Evolutionary conservation across 1,140 invertebrate species (phyloP).

Genomic region (Aphis gossypii): DNA sequence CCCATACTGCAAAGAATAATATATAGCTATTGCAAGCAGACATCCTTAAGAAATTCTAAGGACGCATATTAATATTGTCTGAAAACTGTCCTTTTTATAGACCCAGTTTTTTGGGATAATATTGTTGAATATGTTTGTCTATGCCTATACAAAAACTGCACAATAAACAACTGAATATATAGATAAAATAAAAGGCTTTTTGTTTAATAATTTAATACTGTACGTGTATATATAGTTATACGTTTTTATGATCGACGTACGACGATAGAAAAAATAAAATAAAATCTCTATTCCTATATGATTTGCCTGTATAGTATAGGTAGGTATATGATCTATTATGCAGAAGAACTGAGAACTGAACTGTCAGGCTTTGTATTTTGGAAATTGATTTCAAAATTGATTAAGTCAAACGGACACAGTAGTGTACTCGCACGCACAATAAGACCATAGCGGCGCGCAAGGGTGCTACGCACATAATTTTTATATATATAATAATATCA

Average conservation of each 20-base stretch:
- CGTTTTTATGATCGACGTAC: neutral
- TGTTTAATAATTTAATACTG: neutral
- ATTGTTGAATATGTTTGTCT: neutral
- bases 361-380: neutral
- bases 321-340: neutral
- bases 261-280: neutral
- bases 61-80: no score
- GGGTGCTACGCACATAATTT: neutral
- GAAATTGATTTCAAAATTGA: neutral
- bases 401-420: constrained; percentile 14
- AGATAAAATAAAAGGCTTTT: neutral
- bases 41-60: no score
- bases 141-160: neutral
- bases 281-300: neutral
- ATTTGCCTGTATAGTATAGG: neutral
- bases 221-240: neutral
- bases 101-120: neutral
- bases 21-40: neutral
- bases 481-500: no score
- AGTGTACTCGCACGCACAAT: neutral
- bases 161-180: neutral
- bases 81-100: neutral
- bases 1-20: neutral
- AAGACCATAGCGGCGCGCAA: neutral
- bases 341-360: neutral